Percentiles rank a stretch among this genome's conserved stretches.
Conservation (phyloP, 2,888 invertebrate genomes). For the Timema cristinae region DNA sequence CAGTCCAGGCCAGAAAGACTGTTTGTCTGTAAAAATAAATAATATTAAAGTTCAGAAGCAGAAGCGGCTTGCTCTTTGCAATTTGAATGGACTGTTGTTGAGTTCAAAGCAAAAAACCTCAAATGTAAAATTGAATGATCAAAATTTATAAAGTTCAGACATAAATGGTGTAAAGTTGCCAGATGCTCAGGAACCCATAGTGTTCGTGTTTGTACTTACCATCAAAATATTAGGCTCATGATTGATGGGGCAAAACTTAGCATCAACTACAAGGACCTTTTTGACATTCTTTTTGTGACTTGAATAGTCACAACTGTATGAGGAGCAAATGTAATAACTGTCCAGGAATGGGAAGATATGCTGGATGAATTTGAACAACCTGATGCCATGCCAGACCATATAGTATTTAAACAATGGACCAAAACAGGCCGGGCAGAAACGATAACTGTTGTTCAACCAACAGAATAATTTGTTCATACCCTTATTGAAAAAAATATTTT, state of each 20-base stretch:
- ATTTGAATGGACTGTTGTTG: not conserved
- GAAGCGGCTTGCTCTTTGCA: not conserved
- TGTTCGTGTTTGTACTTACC: not conserved
- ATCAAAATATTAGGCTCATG: not conserved
- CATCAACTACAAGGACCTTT: not conserved
- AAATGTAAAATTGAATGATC: not conserved
- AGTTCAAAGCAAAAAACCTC: not conserved
- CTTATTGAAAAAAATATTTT: not conserved
- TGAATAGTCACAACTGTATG: not conserved
- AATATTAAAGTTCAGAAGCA: not conserved
- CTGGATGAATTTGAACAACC: not conserved
- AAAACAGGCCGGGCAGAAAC: not conserved
- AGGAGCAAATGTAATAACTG: not conserved
- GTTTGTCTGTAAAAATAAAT: not conserved
- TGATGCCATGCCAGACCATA: not conserved
- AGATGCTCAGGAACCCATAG: not conserved
- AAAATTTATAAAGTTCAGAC: not conserved
- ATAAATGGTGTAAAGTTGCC: not conserved
- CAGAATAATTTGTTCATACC: not conserved
- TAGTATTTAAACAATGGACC: not conserved
- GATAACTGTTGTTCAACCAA: not conserved
- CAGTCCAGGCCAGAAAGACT: not conserved
- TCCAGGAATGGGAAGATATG: not conserved
- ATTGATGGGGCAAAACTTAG: not conserved
- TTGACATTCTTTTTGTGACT: not conserved